A percentile compares a stretch with the other conserved stretches of the same genome.
These are phyloP conservation scores for Taphrorychus bicolor DNA, from an alignment of 2,888 invertebrate genomes.

Conservation along the genomic window DNA sequence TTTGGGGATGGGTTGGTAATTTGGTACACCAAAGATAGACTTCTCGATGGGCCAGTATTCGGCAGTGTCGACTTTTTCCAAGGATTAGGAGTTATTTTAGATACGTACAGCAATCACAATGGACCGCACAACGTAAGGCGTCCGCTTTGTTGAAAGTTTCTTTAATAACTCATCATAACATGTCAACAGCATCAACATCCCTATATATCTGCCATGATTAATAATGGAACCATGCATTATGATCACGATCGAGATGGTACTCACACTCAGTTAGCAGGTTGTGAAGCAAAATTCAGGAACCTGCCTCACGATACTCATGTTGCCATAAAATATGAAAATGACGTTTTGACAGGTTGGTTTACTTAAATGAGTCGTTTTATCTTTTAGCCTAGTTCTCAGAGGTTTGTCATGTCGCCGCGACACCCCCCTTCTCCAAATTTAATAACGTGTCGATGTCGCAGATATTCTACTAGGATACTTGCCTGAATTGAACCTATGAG, in stretches of 20 bases:
- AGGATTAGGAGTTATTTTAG: constrained; percentile 90
- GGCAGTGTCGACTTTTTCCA: constrained; percentile 92
- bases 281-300: constrained; percentile 95
- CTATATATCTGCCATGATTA: constrained; percentile 97
- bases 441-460: too few relatives aligned
- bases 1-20: constrained; percentile 97
- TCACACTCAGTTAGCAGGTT: constrained; percentile 95
- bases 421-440: too few relatives aligned
- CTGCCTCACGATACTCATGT: constrained; percentile 88
- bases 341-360: constrained; percentile 78
- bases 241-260: constrained; percentile 99
- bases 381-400: too few relatives aligned
- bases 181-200: constrained; percentile 90
- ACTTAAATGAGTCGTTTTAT: background rate
- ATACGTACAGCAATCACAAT: constrained; percentile 99
- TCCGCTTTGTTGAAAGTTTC: background rate
- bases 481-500: too few relatives aligned
- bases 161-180: background rate
- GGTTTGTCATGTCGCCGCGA: too few relatives aligned
- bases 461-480: too few relatives aligned
- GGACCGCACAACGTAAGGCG: constrained; percentile 92
- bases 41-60: constrained; percentile 88
- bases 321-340: constrained; percentile 89
- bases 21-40: constrained; percentile 88
- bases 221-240: constrained; percentile 93